A percentile compares a stretch with the other conserved stretches of the same genome.
phyloP scores from a whole-genome alignment of 2,797 vertebrate species.

The Scolopax bukidnonensis region DNA sequence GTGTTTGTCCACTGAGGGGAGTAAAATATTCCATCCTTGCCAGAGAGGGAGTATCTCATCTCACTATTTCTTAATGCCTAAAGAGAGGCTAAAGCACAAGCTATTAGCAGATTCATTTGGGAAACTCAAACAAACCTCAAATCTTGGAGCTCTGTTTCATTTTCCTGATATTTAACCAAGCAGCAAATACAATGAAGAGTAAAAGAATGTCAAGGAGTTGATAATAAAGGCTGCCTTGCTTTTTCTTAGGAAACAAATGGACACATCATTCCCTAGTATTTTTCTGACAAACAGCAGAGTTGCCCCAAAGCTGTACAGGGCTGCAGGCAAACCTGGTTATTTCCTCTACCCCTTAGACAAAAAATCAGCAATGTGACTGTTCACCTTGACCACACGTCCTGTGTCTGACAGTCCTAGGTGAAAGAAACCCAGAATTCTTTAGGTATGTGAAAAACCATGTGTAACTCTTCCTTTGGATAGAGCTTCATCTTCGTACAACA shows the following conservation, averaged over 20 bases:
- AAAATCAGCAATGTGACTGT: background rate
- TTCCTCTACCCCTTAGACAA: background rate
- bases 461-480: background rate
- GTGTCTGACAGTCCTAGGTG: background rate
- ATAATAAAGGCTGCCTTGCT: background rate
- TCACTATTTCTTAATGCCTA: background rate
- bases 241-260: background rate
- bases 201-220: background rate
- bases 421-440: background rate
- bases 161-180: slow-evolving; percentile 1
- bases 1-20: background rate
- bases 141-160: background rate
- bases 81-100: background rate
- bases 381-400: background rate
- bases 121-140: background rate
- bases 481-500: background rate
- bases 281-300: background rate
- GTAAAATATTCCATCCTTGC: background rate
- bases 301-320: background rate
- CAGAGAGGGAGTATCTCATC: background rate
- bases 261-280: background rate
- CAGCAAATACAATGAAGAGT: background rate
- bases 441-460: background rate
- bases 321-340: background rate
- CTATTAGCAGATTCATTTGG: background rate